These are phyloP conservation scores for Pipa parva DNA, from an alignment of 2,113 vertebrate genomes.

Conservation along the genomic window DNA sequence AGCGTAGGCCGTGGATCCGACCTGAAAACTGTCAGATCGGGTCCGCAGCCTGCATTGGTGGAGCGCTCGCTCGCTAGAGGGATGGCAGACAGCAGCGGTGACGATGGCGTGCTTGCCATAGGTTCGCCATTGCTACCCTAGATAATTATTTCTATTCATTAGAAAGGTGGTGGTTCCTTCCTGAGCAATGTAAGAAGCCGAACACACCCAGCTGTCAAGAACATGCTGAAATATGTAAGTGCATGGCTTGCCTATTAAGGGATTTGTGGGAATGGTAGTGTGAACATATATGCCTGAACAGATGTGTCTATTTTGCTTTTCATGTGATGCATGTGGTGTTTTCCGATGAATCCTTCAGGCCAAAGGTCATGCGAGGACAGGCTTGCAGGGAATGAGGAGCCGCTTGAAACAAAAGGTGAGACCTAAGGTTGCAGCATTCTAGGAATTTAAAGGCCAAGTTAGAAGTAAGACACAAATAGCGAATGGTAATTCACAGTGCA, in stretches of 20 bases:
- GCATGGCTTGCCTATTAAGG: not conserved
- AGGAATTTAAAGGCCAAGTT: no score
- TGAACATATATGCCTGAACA: not conserved
- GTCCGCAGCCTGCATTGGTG: no score
- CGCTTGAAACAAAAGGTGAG: slow-evolving; percentile 71
- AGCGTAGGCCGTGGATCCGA: no score
- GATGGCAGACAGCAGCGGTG: no score
- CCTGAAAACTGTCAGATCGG: no score
- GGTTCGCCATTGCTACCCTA: no score
- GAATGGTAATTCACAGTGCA: no score
- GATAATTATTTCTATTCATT: slow-evolving; percentile 27
- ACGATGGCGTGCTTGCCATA: no score
- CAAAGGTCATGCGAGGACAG: slow-evolving; percentile 63
- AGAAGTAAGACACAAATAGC: no score
- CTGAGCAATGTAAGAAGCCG: slow-evolving; percentile 77
- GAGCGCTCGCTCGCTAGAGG: no score
- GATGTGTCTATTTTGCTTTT: not conserved
- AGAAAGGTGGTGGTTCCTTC: slow-evolving; percentile 83
- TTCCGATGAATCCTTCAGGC: slow-evolving; percentile 46
- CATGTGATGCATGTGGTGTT: not conserved
- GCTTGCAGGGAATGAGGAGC: slow-evolving; percentile 65
- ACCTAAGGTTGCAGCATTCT: not conserved
- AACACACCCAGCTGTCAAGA: slow-evolving; percentile 64
- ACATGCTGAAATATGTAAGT: slow-evolving; percentile 72
- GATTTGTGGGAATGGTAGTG: not conserved